Evolutionary conservation across 2,797 vertebrate genomes (phyloP), one percentile per base, ranked within the genome.

Genomic region (Lophura swinhoii): DNA sequence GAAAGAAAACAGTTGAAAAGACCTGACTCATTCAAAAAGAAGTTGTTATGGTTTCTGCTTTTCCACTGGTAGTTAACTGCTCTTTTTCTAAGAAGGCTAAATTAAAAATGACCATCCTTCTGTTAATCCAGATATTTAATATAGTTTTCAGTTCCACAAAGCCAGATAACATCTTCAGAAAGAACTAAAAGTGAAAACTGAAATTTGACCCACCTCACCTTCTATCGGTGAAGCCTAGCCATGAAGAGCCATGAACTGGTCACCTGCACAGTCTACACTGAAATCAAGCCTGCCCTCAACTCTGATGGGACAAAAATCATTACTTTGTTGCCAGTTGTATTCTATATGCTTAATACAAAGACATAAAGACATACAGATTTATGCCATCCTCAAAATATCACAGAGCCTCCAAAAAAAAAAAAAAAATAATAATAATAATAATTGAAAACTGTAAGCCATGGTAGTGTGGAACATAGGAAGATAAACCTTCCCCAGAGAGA

Each of bases 391-490:
- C 21, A 78, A 28, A 76, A 59, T 35, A 44, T 46, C 12, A n/a
- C 24, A 29, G 14, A 21, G 35, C 22, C 22, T 68, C 22, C 37
- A 35, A 22, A 58, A 43, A 63, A 62, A 9, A 44, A 44, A 43
- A 43, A 7, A 43, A 43, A 43, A 41, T 6, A 35, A 37, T 37
- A 37, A 37, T 37, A 37, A 37, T 37, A 37, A 37, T 11, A 68
- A 5, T 48, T 48, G 2, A 24, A n/a, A 56, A 28, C 4, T 15
- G 11, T 55, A 22, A 55, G 44, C 8, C 14, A 23, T 0, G 0
- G 15, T 58, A 4, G 10, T 14, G 7, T 26, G 11, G 9, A 22
- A 43, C 10, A 13, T n/a, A 55, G 23, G 53, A 8, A 66, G 51
- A 71, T 20, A 10, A 55, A 59, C 31, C 41, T n/a, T 53, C 21